phyloP scores from a whole-genome alignment of 2,888 invertebrate species.

The Phaonia tiefii region DNA sequence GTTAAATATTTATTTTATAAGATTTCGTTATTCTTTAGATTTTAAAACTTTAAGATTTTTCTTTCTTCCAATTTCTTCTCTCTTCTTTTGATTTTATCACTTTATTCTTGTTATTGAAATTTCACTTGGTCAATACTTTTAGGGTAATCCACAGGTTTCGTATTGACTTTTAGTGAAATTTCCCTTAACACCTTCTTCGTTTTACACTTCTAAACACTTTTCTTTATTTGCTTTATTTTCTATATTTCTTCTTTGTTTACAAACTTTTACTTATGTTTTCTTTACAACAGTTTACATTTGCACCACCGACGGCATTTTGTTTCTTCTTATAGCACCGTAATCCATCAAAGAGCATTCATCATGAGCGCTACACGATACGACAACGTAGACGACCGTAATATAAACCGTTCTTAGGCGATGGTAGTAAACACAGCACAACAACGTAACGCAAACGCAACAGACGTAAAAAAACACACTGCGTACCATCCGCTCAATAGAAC shows the following conservation, averaged over 20 bases:
- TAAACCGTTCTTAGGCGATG: conserved; percentile 29
- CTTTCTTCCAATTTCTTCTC: background rate
- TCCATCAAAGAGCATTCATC: conserved; percentile 41
- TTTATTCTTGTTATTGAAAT: conserved; percentile 39
- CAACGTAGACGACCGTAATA: conserved; percentile 4
- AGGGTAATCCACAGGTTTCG: conserved; percentile 49
- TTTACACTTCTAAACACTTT: conserved; percentile 24
- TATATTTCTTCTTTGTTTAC: background rate
- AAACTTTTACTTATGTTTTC: conserved; percentile 2
- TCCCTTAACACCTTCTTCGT: conserved; percentile 42
- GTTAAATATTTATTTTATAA: background rate
- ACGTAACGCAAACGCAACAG: conserved; percentile 13
- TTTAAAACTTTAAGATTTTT: background rate
- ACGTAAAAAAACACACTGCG: conserved; percentile 11
- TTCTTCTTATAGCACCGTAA: conserved; percentile 56
- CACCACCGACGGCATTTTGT: conserved; percentile 56
- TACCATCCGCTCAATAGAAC: conserved; percentile 40
- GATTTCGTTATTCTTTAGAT: background rate
- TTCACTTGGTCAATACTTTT: conserved; percentile 40
- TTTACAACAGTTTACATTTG: conserved; percentile 23
- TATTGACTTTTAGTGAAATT: conserved; percentile 47
- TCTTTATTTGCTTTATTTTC: conserved; percentile 2
- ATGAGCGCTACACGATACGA: background rate
- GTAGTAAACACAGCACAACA: conserved; percentile 31
- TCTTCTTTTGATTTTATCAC: conserved; percentile 27